Conservation (phyloP, 2,113 vertebrate species). For the Telmatochromis sp. region DNA sequence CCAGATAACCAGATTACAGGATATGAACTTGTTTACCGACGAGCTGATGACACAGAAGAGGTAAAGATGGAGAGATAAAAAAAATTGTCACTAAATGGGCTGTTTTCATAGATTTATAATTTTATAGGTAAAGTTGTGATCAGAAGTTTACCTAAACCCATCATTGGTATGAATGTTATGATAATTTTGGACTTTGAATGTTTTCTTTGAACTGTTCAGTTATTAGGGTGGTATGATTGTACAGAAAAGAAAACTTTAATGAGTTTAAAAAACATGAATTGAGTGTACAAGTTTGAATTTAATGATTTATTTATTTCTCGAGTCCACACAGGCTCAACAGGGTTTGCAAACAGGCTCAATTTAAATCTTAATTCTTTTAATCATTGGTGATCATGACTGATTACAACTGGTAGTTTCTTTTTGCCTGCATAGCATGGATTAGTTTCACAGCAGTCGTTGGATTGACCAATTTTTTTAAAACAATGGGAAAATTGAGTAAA, state of each 20-base stretch:
- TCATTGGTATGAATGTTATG: background rate
- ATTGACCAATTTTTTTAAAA: background rate
- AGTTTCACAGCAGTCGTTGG: background rate
- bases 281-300: background rate
- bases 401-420: background rate
- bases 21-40: slow-evolving; percentile 89
- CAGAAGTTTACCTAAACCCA: background rate
- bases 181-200: background rate
- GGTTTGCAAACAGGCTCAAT: background rate
- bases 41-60: slow-evolving; percentile 87
- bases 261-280: background rate
- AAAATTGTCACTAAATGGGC: background rate
- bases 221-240: background rate
- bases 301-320: background rate
- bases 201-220: background rate
- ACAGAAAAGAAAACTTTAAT: background rate
- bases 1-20: slow-evolving; percentile 89
- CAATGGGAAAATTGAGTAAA: background rate
- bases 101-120: background rate
- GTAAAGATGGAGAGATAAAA: slow-evolving; percentile 44
- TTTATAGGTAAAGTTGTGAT: background rate
- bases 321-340: background rate
- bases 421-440: background rate
- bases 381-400: background rate
- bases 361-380: background rate